Evolutionary conservation across 1,140 invertebrate genomes (phyloP), one percentile per base, ranked within the genome.

Genomic region (Polypedilum vanderplanki): DNA sequence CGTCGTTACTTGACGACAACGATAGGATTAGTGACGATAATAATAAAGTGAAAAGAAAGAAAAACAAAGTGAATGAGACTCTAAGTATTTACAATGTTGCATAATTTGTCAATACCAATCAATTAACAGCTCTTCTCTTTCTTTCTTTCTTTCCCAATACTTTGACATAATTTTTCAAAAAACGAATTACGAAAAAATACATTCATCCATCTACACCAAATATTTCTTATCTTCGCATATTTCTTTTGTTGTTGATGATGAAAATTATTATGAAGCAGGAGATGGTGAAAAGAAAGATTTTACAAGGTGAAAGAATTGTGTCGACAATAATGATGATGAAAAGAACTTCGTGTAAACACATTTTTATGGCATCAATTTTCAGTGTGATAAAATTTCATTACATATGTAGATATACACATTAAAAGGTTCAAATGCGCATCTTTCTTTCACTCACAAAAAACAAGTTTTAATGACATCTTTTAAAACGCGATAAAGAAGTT

Each of bases 291-390:
- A 33, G 24, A 33, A 5, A 33, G 24, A 33, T 3, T 33, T 33
- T 33, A 33, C 24, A 33, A 33, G 24, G 24, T 33, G 24, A 33
- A 33, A 33, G 24, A 33, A 33, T 33, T 33, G 24, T 33, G 24
- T 3, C 24, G 5, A 33, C 24, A 5, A 33, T 3, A 33, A 33
- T 33, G 24, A 33, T 33, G 24, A 33, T 33, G 24, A 33, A n/a
- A n/a, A n/a, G 24, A 33, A 33, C 24, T 57, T 57, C 46, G 8
- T 57, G 46, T 57, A 57, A 57, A 57, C 46, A 57, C 46, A 57
- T 57, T 57, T 57, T 57, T 57, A 57, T 57, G 46, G 46, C 46
- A 57, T n/a, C 46, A n/a, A 15, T 57, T 57, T 57, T n/a, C 12
- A 12, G 46, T 57, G 46, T 57, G 46, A 57, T 15, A 57, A 57